Evolutionary conservation across 2,888 invertebrate genomes (phyloP).

Genomic region (Muscina levida): DNA sequence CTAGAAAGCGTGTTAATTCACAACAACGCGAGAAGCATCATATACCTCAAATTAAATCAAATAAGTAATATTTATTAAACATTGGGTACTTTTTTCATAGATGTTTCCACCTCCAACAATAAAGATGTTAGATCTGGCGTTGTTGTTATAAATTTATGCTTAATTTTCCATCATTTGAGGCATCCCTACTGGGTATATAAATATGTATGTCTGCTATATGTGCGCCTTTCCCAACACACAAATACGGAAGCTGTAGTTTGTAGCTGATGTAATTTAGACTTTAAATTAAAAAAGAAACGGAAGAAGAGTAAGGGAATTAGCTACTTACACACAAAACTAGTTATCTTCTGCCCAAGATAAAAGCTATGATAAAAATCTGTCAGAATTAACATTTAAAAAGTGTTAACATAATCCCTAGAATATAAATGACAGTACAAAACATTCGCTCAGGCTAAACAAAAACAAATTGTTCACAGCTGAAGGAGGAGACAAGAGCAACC

Average conservation of each 20-base stretch:
- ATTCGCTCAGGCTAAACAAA: neutral
- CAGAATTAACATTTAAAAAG: slow-evolving; percentile 62
- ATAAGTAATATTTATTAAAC: too few relatives aligned
- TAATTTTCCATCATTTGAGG: too few relatives aligned
- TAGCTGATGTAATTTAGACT: slow-evolving; percentile 3
- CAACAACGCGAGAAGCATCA: too few relatives aligned
- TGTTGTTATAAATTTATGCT: neutral
- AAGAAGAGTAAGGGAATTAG: slow-evolving; percentile 50
- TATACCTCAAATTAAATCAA: too few relatives aligned
- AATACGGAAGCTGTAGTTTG: neutral
- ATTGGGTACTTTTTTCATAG: too few relatives aligned
- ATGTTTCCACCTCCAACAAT: too few relatives aligned
- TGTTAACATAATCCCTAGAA: slow-evolving; percentile 64
- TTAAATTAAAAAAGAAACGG: slow-evolving; percentile 45
- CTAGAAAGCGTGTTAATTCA: too few relatives aligned
- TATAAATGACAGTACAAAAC: slow-evolving; percentile 45
- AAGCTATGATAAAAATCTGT: slow-evolving; percentile 45
- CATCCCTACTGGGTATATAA: neutral
- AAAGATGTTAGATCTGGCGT: too few relatives aligned
- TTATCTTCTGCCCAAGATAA: slow-evolving; percentile 46
- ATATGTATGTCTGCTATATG: neutral
- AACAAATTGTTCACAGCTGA: neutral
- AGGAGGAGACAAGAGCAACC: slow-evolving; percentile 19
- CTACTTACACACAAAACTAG: slow-evolving; percentile 42
- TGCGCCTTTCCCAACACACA: too few relatives aligned